A percentile compares a stretch with the other conserved stretches of the same genome.
phyloP scores from a whole-genome alignment of 1,140 invertebrate species.

The Bombus superbus region DNA sequence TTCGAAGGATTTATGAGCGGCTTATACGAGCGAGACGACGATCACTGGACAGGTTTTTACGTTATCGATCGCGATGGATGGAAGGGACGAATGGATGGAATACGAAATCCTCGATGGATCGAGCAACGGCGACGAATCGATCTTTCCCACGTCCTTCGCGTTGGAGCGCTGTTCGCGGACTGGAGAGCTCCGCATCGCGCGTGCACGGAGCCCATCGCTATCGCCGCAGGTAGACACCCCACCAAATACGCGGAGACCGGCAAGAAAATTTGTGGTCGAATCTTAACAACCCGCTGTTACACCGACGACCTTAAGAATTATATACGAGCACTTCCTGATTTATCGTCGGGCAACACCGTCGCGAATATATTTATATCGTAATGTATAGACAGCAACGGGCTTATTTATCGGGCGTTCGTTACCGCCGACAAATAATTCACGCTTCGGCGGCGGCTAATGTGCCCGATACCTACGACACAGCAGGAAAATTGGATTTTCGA shows the following conservation, averaged over 20 bases:
- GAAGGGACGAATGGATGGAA: background rate
- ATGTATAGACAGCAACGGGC: constrained; percentile 23
- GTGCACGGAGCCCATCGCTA: constrained; percentile 74
- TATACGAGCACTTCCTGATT: constrained; percentile 32
- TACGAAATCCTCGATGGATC: constrained; percentile 18
- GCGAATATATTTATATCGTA: constrained; percentile 25
- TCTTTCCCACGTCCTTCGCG: constrained; percentile 74
- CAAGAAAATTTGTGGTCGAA: constrained; percentile 63
- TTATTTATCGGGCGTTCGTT: constrained; percentile 34
- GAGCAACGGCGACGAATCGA: constrained; percentile 59
- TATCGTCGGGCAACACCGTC: constrained; percentile 14
- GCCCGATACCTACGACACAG: background rate
- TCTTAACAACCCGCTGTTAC: constrained; percentile 65
- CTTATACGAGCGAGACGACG: background rate
- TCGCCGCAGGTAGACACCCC: constrained; percentile 77
- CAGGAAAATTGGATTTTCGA: constrained; percentile 16
- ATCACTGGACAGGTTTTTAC: background rate
- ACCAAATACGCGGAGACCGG: constrained; percentile 69
- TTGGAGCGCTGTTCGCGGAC: constrained; percentile 79
- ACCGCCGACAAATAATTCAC: constrained; percentile 33
- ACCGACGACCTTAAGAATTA: constrained; percentile 27
- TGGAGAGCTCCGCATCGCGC: constrained; percentile 72
- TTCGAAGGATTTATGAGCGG: background rate
- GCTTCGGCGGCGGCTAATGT: background rate
- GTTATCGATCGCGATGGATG: background rate